Evolutionary conservation across 2,888 invertebrate genomes (phyloP).

Genomic region (Platynereis dumerilii): DNA sequence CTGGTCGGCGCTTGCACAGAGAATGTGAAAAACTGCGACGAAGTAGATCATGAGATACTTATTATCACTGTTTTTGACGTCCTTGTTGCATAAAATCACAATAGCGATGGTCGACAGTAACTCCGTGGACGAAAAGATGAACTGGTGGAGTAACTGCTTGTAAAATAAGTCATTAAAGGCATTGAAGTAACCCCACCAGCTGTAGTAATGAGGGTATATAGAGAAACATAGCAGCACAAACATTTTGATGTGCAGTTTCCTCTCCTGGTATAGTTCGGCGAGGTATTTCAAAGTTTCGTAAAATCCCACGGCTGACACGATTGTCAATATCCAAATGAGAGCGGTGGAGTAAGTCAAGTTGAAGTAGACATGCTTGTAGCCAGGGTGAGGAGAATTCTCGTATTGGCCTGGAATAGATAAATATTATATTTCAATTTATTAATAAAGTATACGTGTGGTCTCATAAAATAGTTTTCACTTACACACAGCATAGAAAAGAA

Average conservation of each 20-base stretch:
- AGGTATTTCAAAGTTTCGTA: constrained; percentile 34
- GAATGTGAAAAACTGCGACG: constrained; percentile 34
- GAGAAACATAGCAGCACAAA: constrained; percentile 23
- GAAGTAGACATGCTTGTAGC: constrained; percentile 40
- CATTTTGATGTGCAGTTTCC: constrained; percentile 22
- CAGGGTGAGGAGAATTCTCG: constrained; percentile 17
- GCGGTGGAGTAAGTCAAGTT: constrained; percentile 34
- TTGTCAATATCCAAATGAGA: constrained; percentile 34
- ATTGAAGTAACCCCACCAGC: constrained; percentile 41
- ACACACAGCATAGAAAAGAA: too few relatives aligned
- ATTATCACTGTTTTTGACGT: constrained; percentile 56
- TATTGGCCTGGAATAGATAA: constrained; percentile 32
- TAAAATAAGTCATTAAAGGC: constrained; percentile 40
- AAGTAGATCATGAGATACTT: constrained; percentile 26
- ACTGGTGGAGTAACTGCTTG: constrained; percentile 36
- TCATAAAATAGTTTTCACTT: too few relatives aligned
- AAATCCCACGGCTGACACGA: constrained; percentile 22
- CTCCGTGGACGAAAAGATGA: constrained; percentile 37
- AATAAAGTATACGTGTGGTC: too few relatives aligned
- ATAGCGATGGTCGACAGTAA: constrained; percentile 30
- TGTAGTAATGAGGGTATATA: constrained; percentile 40
- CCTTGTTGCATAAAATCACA: constrained; percentile 21
- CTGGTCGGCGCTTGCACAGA: constrained; percentile 34
- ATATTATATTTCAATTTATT: too few relatives aligned
- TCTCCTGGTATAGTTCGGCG: background rate